Evolutionary conservation across 2,113 vertebrate species (phyloP).

Genomic region (Geothlypis trichas): DNA sequence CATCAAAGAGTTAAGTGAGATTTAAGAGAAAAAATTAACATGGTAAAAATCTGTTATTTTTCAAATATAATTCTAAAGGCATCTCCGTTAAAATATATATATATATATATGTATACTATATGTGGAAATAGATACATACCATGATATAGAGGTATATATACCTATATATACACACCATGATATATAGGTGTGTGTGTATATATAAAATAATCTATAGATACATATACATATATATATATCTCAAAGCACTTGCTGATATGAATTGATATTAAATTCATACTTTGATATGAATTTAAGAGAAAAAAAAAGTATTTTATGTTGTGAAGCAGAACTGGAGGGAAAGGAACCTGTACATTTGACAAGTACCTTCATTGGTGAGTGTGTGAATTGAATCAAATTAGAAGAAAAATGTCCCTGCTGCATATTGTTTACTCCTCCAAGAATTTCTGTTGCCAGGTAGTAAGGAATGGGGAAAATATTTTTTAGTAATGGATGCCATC

Average conservation of each 20-base stretch:
- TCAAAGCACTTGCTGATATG: not conserved
- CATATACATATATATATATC: not conserved
- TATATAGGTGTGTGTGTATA: not conserved
- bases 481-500: conserved; percentile 8
- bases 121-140: not conserved
- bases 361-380: not conserved
- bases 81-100: fast-evolving
- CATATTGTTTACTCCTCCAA: not conserved
- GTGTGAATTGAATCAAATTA: not conserved
- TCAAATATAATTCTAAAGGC: not conserved
- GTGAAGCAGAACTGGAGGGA: not conserved
- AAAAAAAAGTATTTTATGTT: not conserved
- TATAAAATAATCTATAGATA: not conserved
- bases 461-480: not conserved
- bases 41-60: not conserved
- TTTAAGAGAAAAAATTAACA: not conserved
- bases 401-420: not conserved
- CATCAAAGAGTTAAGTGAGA: not conserved
- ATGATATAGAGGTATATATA: not conserved
- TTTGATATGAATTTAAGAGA: not conserved
- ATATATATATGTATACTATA: not conserved
- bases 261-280: too few species aligned
- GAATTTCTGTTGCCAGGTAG: not conserved
- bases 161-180: not conserved
- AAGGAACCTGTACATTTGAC: not conserved